These are phyloP conservation scores for Thecophora atra DNA, from an alignment of 2,888 invertebrate genomes.

Conservation along the genomic window DNA sequence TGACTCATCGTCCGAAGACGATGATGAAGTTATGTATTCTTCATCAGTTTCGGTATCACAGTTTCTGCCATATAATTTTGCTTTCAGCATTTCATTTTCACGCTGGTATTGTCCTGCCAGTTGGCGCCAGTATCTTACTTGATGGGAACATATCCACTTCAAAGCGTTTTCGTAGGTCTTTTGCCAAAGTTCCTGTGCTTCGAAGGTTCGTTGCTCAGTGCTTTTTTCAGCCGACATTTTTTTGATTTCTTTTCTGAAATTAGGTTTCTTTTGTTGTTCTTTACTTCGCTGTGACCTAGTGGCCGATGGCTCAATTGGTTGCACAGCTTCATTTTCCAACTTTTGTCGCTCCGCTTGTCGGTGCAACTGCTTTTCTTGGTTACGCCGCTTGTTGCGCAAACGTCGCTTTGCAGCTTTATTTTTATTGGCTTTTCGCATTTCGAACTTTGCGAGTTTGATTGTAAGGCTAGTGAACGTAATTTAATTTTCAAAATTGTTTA, in stretches of 20 bases:
- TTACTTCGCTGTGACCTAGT: neutral
- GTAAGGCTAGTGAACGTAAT: neutral
- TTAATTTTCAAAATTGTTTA: too few species aligned
- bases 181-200: conserved; percentile 8
- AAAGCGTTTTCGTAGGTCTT: conserved; percentile 21
- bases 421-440: conserved; percentile 13
- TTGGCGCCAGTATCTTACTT: conserved; percentile 24
- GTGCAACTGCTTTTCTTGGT: conserved; percentile 5
- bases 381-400: conserved; percentile 22
- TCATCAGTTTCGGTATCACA: neutral
- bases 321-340: neutral
- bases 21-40: conserved; percentile 16
- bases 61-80: neutral
- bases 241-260: neutral
- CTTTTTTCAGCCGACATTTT: neutral
- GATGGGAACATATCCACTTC: conserved; percentile 9
- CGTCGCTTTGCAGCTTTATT: conserved; percentile 17
- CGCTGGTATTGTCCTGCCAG: neutral
- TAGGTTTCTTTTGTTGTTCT: neutral
- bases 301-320: neutral
- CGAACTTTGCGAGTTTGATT: conserved; percentile 3
- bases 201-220: neutral
- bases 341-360: conserved; percentile 5
- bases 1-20: neutral
- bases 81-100: conserved; percentile 23